Evolutionary conservation across 2,888 invertebrate genomes (phyloP), one percentile per base, ranked within the genome.

Genomic region (Eilema griseolum): DNA sequence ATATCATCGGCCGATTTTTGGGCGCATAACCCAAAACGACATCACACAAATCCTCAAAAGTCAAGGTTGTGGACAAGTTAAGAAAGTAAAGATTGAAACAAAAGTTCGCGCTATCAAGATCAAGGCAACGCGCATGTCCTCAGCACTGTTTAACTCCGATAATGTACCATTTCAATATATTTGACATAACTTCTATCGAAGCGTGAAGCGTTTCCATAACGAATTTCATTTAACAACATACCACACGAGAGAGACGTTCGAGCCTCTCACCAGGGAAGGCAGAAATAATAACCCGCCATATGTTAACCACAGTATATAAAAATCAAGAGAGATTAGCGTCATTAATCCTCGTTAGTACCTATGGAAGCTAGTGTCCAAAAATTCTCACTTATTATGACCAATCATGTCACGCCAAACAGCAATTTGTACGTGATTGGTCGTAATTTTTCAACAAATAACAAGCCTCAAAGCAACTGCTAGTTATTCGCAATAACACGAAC

Each of bases 181-280:
- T 28, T 16, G 37, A 16, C 33, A 24, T 57, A 65, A 64, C 37
- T 52, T 66, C 12, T 26, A 41, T 28, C 28, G 3, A 41, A 57
- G 67, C 46, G 26, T 46, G 52, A 61, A 61, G 66, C 59, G 60
- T 46, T 69, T 59, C 59, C 37, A n/a, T 69, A 60, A 14, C 60
- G 46, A 64, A 60, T 64, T 46, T 33, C 11, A 11, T 64, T 31
- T 60, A 41, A 23, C 46, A 59, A n/a, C 52, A 52, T 52, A 52
- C n/a, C n/a, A 52, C 52, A 7, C 10, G 52, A 52, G 20, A n/a
- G 52, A 52, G 4, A 52, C 4, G 1, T 16, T 37, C 14, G 3
- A 46, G 20, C 0, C 41, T 20, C 20, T 46, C 46, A 46, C 4
- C 20, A 7, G 20, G 52, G 52, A 2, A 52, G n/a, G n/a, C n/a